These are phyloP conservation scores for Hoplodrina blanda DNA, from an alignment of 2,888 invertebrate species.

Conservation along the genomic window DNA sequence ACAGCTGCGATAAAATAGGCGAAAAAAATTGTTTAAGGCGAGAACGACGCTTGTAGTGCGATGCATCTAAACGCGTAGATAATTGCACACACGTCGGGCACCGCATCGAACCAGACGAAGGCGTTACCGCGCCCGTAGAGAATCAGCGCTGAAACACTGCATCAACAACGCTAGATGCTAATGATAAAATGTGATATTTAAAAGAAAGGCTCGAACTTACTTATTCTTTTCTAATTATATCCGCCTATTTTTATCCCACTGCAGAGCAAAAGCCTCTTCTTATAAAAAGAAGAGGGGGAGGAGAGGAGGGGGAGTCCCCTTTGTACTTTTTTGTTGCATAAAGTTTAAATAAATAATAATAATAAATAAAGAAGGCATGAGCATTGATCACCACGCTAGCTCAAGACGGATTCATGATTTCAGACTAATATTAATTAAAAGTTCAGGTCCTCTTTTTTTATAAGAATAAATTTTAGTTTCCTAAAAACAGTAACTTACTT, in stretches of 20 bases:
- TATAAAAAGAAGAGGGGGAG: too few species aligned
- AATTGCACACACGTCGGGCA: slow-evolving; percentile 69
- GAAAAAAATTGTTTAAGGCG: slow-evolving; percentile 14
- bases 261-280: too few species aligned
- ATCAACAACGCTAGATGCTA: slow-evolving; percentile 65
- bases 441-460: neutral
- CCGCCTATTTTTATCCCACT: too few species aligned
- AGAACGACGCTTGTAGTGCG: slow-evolving; percentile 44
- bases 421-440: too few species aligned
- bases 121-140: slow-evolving; percentile 70
- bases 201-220: slow-evolving; percentile 52
- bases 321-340: too few species aligned
- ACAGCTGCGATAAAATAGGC: slow-evolving; percentile 35
- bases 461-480: slow-evolving; percentile 19
- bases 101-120: slow-evolving; percentile 63
- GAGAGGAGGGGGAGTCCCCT: too few species aligned
- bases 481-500: neutral
- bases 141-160: slow-evolving; percentile 70
- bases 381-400: too few species aligned
- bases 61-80: slow-evolving; percentile 73
- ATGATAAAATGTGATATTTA: slow-evolving; percentile 66
- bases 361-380: too few species aligned
- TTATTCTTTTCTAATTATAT: neutral
- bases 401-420: too few species aligned
- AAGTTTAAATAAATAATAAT: too few species aligned